Base-by-base conservation (phyloP, 2,888 invertebrate species). In the Drosophila nigricruria region DNA sequence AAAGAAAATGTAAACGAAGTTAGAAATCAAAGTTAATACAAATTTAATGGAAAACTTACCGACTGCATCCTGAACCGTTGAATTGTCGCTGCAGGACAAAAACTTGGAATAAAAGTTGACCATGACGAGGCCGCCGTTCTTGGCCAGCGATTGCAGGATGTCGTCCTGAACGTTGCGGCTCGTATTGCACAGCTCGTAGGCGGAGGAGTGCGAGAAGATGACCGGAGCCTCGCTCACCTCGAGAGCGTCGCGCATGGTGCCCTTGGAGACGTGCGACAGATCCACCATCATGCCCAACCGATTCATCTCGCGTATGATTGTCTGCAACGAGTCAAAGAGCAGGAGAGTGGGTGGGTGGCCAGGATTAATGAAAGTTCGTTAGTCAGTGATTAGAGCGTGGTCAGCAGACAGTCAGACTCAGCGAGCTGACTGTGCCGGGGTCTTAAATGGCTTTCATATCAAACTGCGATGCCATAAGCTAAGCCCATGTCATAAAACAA, bases 271-370 rank as follows among this genome's bases (percentile, higher is more conserved):
- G 93, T 97, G 96, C 9, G 96, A 96, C 80, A 97, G 93, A 92
- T 97, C 97, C 76, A 97, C 96, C 92, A 97, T 94, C 96, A 97
- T 97, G 30, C 97, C 97, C 70, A 97, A 94, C 4, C 97, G 95
- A 93, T 97, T 97, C 97, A 97, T 97, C 93, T 97, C 97, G 87
- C 95, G 95, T 75, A 97, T 95, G 84, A 97, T 95, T 89, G 95
- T 95, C 96, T 96, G 93, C 72, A 93, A 93, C 36, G 5, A 34
- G 23, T 20, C 66, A 42, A 36, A 25, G 43, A 1, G 23, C 5
- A 0, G 10, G 32, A 30, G 18, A 2, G 43, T 6, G 5, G 42
- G 9, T 2, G 4, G 56, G 43, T 6, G 5, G 45, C 5, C 3
- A 8, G 59, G 38, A 67, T 68, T 27, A 69, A 68, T 45, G 52